Conservation (phyloP, 2,113 vertebrate species). For the Percina caprodes region DNA sequence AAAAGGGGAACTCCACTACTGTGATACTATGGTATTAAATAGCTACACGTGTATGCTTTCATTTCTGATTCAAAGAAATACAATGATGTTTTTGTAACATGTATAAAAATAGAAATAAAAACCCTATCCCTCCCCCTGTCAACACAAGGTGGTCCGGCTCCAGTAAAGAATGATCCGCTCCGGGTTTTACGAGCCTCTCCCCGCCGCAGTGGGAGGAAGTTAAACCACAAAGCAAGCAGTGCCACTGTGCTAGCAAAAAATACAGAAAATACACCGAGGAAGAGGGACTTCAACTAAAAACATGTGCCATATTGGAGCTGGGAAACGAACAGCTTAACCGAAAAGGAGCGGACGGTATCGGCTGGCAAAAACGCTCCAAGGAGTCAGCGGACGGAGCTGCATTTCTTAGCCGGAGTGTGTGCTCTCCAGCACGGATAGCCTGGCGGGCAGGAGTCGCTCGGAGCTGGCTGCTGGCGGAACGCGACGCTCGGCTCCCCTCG, state of each 20-base stretch:
- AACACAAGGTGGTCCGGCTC: conserved; percentile 21
- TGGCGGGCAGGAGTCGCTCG: conserved; percentile 34
- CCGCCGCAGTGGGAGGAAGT: conserved; percentile 82
- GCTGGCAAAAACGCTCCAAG: neutral
- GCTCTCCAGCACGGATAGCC: conserved; percentile 25
- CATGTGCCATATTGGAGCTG: conserved; percentile 38
- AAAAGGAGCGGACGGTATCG: neutral
- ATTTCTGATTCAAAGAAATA: neutral
- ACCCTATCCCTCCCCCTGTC: no score
- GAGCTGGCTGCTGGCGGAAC: conserved; percentile 2
- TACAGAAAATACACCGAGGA: conserved; percentile 15
- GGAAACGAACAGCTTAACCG: neutral
- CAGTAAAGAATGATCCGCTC: conserved; percentile 31
- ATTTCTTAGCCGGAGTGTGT: neutral
- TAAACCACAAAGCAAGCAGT: conserved; percentile 56
- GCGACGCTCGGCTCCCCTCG: conserved; percentile 6
- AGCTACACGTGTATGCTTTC: rapidly evolving
- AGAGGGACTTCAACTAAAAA: neutral
- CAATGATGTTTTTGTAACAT: neutral
- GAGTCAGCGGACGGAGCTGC: conserved; percentile 1
- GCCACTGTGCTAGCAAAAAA: conserved; percentile 25
- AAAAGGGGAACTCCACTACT: neutral
- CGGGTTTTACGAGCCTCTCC: conserved; percentile 67
- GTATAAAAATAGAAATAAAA: neutral
- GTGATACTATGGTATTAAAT: neutral